These are phyloP conservation scores for Parnassius mnemosyne DNA, from an alignment of 2,888 invertebrate genomes.

Conservation along the genomic window DNA sequence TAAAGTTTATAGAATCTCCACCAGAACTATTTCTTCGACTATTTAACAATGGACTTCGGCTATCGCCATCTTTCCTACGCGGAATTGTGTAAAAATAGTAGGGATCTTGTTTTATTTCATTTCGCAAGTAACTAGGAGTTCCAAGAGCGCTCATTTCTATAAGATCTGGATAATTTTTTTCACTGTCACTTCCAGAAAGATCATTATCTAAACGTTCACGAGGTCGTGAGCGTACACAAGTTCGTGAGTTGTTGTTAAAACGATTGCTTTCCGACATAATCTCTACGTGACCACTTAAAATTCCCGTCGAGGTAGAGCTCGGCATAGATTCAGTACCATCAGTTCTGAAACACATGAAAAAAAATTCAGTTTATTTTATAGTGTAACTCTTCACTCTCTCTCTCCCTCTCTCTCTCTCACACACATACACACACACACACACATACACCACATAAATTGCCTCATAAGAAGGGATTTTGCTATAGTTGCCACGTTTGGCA, in stretches of 20 bases:
- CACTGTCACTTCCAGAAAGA: constrained; percentile 73
- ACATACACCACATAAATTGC: background rate
- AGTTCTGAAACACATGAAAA: constrained; percentile 48
- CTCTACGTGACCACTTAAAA: constrained; percentile 63
- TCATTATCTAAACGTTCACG: constrained; percentile 73
- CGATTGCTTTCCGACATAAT: constrained; percentile 62
- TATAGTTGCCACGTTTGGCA: background rate
- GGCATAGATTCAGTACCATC: constrained; percentile 77
- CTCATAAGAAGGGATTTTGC: background rate
- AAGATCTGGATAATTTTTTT: constrained; percentile 80
- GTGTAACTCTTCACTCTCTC: no score
- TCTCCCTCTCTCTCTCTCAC: no score
- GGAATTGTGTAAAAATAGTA: constrained; percentile 86
- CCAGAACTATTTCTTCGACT: constrained; percentile 87
- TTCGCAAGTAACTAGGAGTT: constrained; percentile 61
- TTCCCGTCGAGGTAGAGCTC: constrained; percentile 77
- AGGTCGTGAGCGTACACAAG: constrained; percentile 60
- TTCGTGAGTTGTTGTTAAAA: constrained; percentile 65
- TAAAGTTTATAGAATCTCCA: constrained; percentile 80
- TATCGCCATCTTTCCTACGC: constrained; percentile 81
- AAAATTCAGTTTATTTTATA: background rate
- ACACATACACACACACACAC: no score
- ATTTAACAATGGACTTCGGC: constrained; percentile 87
- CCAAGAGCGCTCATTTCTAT: constrained; percentile 76
- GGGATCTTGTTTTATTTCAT: constrained; percentile 65